Percentiles rank a stretch among this genome's conserved stretches.
Conservation (phyloP, 1,140 invertebrate species). For the Helicoverpa zea region DNA sequence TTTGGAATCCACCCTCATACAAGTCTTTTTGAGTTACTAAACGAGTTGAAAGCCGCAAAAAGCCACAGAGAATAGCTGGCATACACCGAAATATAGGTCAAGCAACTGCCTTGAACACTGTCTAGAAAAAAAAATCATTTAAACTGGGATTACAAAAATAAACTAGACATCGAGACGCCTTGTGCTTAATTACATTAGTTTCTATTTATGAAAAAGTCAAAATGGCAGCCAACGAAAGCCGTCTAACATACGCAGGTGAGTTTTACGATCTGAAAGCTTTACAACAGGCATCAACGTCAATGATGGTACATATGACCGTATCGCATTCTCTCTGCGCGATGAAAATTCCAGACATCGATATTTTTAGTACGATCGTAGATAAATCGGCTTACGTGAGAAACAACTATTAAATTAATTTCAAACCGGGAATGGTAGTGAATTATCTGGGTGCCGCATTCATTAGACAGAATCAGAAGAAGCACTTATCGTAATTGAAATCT, state of each 20-base stretch:
- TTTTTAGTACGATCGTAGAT: constrained; percentile 62
- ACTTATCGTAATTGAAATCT: constrained; percentile 59
- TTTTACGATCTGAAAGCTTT: constrained; percentile 61
- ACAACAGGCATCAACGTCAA: constrained; percentile 59
- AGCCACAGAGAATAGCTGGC: constrained; percentile 23
- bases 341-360: constrained; percentile 62
- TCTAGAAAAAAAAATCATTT: constrained; percentile 60
- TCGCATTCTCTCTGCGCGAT: constrained; percentile 60
- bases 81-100: constrained; percentile 59
- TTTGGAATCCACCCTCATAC: constrained; percentile 3
- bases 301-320: constrained; percentile 52
- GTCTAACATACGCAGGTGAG: constrained; percentile 59
- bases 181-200: constrained; percentile 66
- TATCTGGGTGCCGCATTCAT: constrained; percentile 52
- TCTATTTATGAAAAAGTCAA: constrained; percentile 54
- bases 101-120: constrained; percentile 61
- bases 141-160: constrained; percentile 60
- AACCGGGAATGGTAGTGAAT: constrained; percentile 49
- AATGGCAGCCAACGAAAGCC: constrained; percentile 53
- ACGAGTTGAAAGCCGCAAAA: constrained; percentile 30
- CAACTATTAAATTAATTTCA: constrained; percentile 53
- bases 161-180: constrained; percentile 61
- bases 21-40: constrained; percentile 8
- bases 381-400: constrained; percentile 57
- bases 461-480: constrained; percentile 53